Base-by-base conservation (phyloP, 92 coral and sea anemone species). In the Galaxea fascicularis region DNA sequence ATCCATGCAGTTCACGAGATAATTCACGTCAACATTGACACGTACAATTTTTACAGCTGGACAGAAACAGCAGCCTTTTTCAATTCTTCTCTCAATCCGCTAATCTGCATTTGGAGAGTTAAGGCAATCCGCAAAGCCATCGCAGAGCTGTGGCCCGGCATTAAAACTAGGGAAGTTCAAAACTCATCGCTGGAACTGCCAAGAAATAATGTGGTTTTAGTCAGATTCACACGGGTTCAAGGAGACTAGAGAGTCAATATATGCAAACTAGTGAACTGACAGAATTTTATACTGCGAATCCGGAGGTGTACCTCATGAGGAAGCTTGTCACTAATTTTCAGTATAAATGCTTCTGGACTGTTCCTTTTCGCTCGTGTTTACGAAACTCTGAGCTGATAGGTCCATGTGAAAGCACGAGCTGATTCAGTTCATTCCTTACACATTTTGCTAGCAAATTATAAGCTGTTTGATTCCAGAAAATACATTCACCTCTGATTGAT, bases 71-170 rank as follows among this genome's bases (percentile, higher is more conserved):
- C 88, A 16, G 92, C 93, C 9, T 90, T 89, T 56, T 44, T 89
- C 10, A 94, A 92, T 62, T 92, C 98, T 15, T 71, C 91, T 29
- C 73, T 86, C 16, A 93, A 93, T 25, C 98, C 98, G 16, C 21
- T 94, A 16, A 76, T 89, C 13, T 94, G 91, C 31, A 85, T 88
- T 71, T 89, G 93, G 93, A 92, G 91, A 69, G 88, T 90, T 49
- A 63, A 39, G 67, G n/a, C 28, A 60, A 76, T 76, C 25, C 56
- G 81, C 0, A 58, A 21, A 18, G 81, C 54, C 8, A 39, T 76
- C 49, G 12, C 7, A 11, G 39, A 57, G 21, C 13, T 76, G 18
- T 76, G 49, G 47, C 30, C 68, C 27, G 6, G 35, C 16, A 57
- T 20, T 21, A 76, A 35, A 6, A 54, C 10, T 9, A 76, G 73